Evolutionary conservation across 23 tunicate genomes (phyloP).

Genomic region (Halocynthia aurantium): DNA sequence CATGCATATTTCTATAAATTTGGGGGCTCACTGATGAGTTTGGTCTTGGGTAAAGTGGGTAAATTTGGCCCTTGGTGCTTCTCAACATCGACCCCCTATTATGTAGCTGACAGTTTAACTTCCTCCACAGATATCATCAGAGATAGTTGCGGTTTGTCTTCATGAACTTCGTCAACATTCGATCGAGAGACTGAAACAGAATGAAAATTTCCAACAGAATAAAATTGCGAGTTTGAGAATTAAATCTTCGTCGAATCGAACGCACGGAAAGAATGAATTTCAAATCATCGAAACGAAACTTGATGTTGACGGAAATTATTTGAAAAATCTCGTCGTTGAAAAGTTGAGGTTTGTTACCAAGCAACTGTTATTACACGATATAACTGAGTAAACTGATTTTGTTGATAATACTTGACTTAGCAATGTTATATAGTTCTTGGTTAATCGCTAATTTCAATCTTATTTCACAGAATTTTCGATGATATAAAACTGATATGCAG

Average conservation of each 20-base stretch:
- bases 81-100: too few relatives aligned
- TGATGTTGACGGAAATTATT: constrained; percentile 28
- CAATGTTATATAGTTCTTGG: background rate
- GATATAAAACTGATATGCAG: constrained; percentile 38
- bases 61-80: too few relatives aligned
- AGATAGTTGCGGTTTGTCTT: constrained; percentile 15
- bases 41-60: too few relatives aligned
- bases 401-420: background rate
- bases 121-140: constrained; percentile 18
- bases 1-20: too few relatives aligned
- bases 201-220: constrained; percentile 28
- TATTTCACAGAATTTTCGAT: constrained; percentile 3
- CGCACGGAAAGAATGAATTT: background rate
- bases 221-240: constrained; percentile 42
- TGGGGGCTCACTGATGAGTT: too few relatives aligned
- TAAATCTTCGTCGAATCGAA: constrained; percentile 40
- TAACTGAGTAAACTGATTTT: background rate
- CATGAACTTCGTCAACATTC: constrained; percentile 37
- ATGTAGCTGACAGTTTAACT: background rate
- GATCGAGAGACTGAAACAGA: constrained; percentile 39
- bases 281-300: constrained; percentile 40
- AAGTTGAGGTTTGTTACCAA: constrained; percentile 12
- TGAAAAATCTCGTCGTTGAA: constrained; percentile 12
- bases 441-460: background rate
- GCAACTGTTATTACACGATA: background rate